These are phyloP conservation scores for Benitochromis conjunctus DNA, from an alignment of 2,113 vertebrate species.

Conservation along the genomic window DNA sequence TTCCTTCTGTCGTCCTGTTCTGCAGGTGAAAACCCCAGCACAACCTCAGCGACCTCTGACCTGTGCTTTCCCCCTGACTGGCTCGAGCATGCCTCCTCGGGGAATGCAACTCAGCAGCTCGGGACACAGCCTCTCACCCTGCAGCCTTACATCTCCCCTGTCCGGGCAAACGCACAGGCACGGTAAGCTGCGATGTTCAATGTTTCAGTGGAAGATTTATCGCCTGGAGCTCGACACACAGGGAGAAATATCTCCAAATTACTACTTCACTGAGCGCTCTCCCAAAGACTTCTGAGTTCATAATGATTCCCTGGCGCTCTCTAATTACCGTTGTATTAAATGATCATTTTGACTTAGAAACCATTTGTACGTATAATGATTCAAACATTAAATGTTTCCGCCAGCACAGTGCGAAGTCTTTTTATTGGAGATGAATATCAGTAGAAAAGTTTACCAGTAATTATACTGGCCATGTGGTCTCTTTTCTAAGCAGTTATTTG, in stretches of 20 bases:
- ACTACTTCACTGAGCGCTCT: neutral
- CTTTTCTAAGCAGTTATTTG: neutral
- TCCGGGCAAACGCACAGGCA: constrained; percentile 37
- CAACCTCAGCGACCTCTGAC: constrained; percentile 45
- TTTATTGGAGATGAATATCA: neutral
- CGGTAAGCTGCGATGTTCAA: neutral
- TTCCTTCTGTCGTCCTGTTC: constrained; percentile 6
- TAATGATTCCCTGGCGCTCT: neutral
- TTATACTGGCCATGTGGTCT: fast-evolving
- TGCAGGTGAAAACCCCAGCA: constrained; percentile 76
- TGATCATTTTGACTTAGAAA: neutral
- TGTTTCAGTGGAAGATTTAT: neutral
- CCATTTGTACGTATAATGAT: neutral
- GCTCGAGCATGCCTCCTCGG: constrained; percentile 32
- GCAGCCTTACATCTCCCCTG: constrained; percentile 11
- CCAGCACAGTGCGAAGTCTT: neutral
- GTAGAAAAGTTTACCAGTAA: neutral
- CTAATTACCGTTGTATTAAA: neutral
- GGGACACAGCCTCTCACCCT: constrained; percentile 5
- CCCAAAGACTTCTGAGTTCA: neutral
- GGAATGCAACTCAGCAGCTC: constrained; percentile 39
- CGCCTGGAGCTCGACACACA: neutral
- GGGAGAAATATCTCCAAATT: neutral
- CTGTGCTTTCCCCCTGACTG: constrained; percentile 56
- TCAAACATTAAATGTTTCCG: neutral